Evolutionary conservation across 2,113 vertebrate genomes (phyloP).

Genomic region (Cepphus grylle): DNA sequence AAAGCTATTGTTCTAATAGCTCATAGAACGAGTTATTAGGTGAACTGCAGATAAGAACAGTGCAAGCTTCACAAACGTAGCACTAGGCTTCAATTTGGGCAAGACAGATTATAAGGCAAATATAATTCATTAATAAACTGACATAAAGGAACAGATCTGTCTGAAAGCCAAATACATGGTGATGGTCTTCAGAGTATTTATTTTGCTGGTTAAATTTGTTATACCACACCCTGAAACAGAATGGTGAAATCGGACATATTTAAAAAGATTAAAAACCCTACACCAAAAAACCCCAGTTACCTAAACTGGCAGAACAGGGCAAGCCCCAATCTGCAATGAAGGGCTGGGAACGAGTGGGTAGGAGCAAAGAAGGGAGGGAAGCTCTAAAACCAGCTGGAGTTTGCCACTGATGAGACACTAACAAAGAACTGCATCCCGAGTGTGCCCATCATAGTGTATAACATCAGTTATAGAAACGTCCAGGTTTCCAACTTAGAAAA

Average conservation of each 20-base stretch:
- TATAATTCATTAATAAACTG: background rate
- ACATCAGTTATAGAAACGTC: background rate
- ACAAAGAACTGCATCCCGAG: background rate
- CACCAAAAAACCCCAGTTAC: background rate
- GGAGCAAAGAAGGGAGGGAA: background rate
- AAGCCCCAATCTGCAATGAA: background rate
- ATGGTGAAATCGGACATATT: background rate
- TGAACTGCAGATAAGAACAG: background rate
- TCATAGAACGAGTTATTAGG: background rate
- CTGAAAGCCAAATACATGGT: background rate
- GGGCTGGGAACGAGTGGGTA: background rate
- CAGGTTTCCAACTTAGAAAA: background rate
- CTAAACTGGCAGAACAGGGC: background rate
- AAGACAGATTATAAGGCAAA: background rate
- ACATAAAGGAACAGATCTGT: background rate
- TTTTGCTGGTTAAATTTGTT: background rate
- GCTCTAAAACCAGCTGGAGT: background rate
- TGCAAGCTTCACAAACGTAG: background rate
- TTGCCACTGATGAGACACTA: background rate
- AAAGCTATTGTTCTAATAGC: background rate
- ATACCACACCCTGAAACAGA: background rate
- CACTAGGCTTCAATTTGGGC: background rate
- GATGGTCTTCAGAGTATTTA: background rate
- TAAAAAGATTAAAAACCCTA: background rate
- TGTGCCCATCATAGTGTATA: fast-evolving